Percentiles rank a stretch among this genome's conserved stretches.
Conservation (phyloP, 2,797 vertebrate genomes). For the Trematomus bernacchii region DNA sequence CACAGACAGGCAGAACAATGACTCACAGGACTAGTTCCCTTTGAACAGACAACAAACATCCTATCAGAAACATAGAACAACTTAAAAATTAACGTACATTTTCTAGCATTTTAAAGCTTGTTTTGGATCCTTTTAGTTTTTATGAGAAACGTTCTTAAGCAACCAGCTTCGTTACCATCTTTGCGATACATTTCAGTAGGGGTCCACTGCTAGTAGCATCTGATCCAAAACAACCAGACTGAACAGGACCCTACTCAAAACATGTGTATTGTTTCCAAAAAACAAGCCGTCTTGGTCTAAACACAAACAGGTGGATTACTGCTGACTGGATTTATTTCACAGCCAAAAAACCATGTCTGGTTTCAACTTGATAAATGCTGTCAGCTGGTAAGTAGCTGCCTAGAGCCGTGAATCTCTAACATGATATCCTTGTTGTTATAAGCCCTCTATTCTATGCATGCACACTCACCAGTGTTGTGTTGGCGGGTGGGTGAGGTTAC, state of each 20-base stretch:
- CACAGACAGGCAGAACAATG: constrained; percentile 18
- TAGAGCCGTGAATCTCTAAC: constrained; percentile 38
- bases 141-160: not conserved
- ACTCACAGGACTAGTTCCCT: not conserved
- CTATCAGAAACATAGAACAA: not conserved
- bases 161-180: not conserved
- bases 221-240: constrained; percentile 8
- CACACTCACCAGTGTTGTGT: constrained; percentile 91
- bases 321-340: constrained; percentile 23
- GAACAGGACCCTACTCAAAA: constrained; percentile 1
- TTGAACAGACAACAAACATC: not conserved
- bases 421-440: constrained; percentile 41
- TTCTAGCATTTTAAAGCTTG: not conserved
- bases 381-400: constrained; percentile 49
- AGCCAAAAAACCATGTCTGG: constrained; percentile 31
- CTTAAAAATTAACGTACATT: not conserved
- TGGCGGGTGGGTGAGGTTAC: constrained; percentile 97
- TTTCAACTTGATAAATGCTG: constrained; percentile 31
- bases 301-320: constrained; percentile 34
- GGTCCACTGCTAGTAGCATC: not conserved
- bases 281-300: constrained; percentile 7
- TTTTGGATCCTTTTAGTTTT: constrained; percentile 4
- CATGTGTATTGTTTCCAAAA: not conserved
- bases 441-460: constrained; percentile 47
- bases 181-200: not conserved